Base-by-base conservation (phyloP, 2,888 invertebrate species). In the Priocnemis perturbator region DNA sequence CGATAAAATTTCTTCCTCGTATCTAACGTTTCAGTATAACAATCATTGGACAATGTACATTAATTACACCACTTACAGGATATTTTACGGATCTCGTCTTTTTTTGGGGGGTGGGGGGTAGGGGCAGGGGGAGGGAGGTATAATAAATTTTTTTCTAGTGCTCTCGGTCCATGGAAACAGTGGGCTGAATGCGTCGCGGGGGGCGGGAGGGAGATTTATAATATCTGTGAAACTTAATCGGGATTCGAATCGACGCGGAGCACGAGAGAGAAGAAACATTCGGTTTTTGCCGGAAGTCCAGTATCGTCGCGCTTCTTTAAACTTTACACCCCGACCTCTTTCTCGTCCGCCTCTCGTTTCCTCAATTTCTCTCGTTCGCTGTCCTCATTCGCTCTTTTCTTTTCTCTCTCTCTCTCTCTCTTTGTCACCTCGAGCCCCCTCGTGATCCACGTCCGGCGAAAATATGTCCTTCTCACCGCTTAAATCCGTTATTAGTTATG, bases 181-280 rank as follows among this genome's bases (percentile, higher is more conserved):
- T 62, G 72, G 64, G 59, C 61, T 67, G 48, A 48, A 23, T 63
- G 62, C 50, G 37, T 17, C 37, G 26, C 19, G 53, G 37, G 48
- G 37, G 37, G 59, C 19, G 59, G 37, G 37, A n/a, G 30, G 56
- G 69, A n/a, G 65, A 75, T 76, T 80, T 78, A 73, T 80, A 86
- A 37, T 37, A 87, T 86, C 85, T 87, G 87, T 87, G 73, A 84
- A 87, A 87, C 87, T 87, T 87, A 86, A 87, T 87, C 85, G 86
- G 85, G 86, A 82, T 81, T 79, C 82, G 77, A 83, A 62, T 64
- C 57, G 60, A 69, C 82, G 76, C 76, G 79, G 79, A 78, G 74
- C 78, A 80, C 81, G 78, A 81, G 75, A 70, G 76, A 57, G 15
- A 50, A 21, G 47, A 26, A 20, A 57, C 19, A 69, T n/a, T 20